A percentile compares a stretch with the other conserved stretches of the same genome.
phyloP scores from a whole-genome alignment of 53 echinoderm and acorn worm genomes.

The Echinarachnius parma region DNA sequence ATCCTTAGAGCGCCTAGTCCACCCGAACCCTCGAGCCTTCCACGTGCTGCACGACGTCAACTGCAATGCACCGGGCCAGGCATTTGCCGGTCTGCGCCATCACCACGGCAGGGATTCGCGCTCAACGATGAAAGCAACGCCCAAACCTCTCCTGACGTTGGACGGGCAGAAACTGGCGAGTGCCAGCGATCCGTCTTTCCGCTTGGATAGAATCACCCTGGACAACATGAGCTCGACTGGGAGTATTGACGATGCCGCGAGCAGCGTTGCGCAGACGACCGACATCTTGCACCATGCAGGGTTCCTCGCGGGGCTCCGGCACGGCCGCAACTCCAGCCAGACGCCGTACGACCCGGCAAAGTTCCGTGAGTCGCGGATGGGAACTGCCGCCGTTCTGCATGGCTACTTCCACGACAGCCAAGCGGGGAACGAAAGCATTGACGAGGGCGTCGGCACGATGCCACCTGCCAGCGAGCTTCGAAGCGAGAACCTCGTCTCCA shows the following conservation, averaged over 20 bases:
- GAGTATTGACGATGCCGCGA: conserved; percentile 45
- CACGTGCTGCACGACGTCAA: conserved; percentile 54
- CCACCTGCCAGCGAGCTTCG: neutral
- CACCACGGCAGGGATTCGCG: conserved; percentile 7
- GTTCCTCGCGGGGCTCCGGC: conserved; percentile 15
- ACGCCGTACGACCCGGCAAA: conserved; percentile 45
- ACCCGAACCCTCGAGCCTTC: conserved; percentile 44
- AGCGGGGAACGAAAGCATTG: conserved; percentile 1
- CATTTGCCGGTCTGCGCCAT: conserved; percentile 5
- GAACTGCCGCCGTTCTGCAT: conserved; percentile 73
- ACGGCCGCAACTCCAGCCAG: conserved; percentile 9
- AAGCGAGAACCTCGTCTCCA: neutral
- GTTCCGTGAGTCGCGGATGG: conserved; percentile 62
- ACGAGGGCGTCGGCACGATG: neutral
- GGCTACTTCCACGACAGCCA: conserved; percentile 64
- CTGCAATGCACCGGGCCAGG: conserved; percentile 57
- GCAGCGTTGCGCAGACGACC: conserved; percentile 57
- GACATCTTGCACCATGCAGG: conserved; percentile 52
- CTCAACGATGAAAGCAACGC: neutral
- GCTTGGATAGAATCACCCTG: conserved; percentile 15
- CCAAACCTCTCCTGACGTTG: conserved; percentile 39
- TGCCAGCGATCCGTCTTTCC: conserved; percentile 13
- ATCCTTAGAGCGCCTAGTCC: conserved; percentile 50
- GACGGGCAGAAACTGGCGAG: conserved; percentile 41
- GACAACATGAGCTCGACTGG: conserved; percentile 46